phyloP scores from a whole-genome alignment of 2,797 vertebrate species.

The Malacoctenus gilli region DNA sequence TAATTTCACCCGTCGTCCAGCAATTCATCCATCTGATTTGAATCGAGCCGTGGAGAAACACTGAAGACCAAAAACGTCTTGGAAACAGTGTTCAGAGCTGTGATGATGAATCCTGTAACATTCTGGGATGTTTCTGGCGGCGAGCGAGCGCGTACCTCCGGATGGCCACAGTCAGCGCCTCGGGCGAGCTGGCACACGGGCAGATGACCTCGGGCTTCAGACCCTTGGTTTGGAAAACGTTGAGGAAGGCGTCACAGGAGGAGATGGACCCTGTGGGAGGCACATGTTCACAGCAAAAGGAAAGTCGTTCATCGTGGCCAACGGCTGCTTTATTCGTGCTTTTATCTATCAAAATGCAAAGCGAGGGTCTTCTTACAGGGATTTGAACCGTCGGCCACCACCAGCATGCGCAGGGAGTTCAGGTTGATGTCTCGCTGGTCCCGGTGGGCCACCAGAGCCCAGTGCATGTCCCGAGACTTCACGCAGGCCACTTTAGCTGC shows the following conservation, averaged over 20 bases:
- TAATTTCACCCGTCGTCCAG: too few relatives aligned
- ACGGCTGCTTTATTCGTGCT: too few relatives aligned
- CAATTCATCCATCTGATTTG: too few relatives aligned
- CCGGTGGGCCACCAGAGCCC: conserved; percentile 96
- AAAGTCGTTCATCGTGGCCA: too few relatives aligned
- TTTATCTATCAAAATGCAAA: too few relatives aligned
- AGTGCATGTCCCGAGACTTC: conserved; percentile 98
- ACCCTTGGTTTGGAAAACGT: conserved; percentile 98
- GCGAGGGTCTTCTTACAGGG: conserved; percentile 86
- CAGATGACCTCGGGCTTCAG: conserved; percentile 91
- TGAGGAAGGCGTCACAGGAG: conserved; percentile 97
- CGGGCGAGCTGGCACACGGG: conserved; percentile 78
- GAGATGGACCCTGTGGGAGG: conserved; percentile 91
- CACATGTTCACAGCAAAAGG: too few relatives aligned
- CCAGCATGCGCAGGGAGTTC: conserved; percentile 91
- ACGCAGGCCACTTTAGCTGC: conserved; percentile 97
- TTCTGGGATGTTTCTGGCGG: neutral
- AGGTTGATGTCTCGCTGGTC: conserved; percentile 96
- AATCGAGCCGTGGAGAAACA: too few relatives aligned
- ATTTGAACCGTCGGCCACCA: conserved; percentile 96
- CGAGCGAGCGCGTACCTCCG: conserved; percentile 82
- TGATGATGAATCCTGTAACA: too few relatives aligned
- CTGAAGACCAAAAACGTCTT: too few relatives aligned
- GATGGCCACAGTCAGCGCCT: conserved; percentile 94
- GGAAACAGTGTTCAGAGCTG: too few relatives aligned